Conservation (phyloP, 2,888 invertebrate species). For the Petrolisthes manimaculis region DNA sequence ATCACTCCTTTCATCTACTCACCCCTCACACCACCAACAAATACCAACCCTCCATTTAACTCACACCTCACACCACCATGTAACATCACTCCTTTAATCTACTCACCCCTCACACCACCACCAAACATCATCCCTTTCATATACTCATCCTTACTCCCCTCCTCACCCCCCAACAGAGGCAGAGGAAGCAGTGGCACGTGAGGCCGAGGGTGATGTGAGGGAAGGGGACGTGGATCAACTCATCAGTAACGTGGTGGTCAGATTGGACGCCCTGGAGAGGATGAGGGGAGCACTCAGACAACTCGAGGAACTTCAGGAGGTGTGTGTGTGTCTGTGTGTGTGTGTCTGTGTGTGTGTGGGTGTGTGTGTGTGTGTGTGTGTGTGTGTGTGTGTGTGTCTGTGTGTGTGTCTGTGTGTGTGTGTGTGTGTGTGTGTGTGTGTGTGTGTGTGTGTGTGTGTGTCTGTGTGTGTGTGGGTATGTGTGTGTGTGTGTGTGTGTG, state of each 20-base stretch:
- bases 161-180: conserved; percentile 26
- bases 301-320: conserved; percentile 44
- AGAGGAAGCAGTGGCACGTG: conserved; percentile 38
- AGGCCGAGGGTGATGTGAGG: conserved; percentile 23
- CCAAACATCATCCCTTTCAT: background rate
- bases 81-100: background rate
- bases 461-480: background rate
- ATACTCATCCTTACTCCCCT: background rate
- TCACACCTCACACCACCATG: background rate
- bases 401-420: background rate
- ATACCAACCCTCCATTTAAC: background rate
- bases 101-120: background rate
- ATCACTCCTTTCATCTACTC: background rate
- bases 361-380: background rate
- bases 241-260: conserved; percentile 24
- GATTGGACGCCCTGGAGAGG: conserved; percentile 54
- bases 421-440: background rate
- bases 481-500: background rate
- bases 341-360: no score
- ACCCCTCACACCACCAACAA: background rate
- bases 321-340: background rate
- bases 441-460: background rate
- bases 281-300: conserved; percentile 44
- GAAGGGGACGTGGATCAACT: conserved; percentile 5
- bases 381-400: background rate